Conservation (phyloP, 2,797 vertebrate species). For the Denticeps clupeoides region DNA sequence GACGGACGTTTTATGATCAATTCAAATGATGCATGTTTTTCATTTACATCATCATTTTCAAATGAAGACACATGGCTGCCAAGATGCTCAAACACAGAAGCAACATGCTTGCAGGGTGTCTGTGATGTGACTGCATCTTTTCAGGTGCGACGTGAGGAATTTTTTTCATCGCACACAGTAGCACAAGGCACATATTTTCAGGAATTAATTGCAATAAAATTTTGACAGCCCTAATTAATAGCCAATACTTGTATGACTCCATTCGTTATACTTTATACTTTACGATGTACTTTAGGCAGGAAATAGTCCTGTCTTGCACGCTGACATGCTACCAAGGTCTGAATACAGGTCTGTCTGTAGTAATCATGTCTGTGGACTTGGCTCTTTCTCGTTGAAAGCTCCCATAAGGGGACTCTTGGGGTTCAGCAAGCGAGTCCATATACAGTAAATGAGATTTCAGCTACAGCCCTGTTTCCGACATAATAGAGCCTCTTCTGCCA, state of each 20-base stretch:
- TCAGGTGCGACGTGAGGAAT: no score
- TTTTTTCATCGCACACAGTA: no score
- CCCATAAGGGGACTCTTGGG: slow-evolving; percentile 54
- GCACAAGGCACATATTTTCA: no score
- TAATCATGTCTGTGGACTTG: slow-evolving; percentile 52
- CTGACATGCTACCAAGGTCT: not conserved
- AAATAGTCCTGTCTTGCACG: no score
- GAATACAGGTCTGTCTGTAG: slow-evolving; percentile 37
- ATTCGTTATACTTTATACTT: not conserved
- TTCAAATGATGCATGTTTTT: no score
- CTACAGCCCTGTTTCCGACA: not conserved
- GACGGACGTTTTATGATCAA: no score
- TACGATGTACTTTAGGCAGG: not conserved
- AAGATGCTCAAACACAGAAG: no score
- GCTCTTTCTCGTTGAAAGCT: slow-evolving; percentile 39
- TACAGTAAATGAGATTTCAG: slow-evolving; percentile 21
- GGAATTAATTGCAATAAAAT: no score
- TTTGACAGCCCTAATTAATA: not conserved
- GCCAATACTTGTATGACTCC: not conserved
- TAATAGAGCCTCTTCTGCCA: slow-evolving; percentile 2
- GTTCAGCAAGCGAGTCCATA: slow-evolving; percentile 49
- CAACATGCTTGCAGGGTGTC: no score
- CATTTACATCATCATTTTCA: no score
- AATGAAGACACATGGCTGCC: no score
- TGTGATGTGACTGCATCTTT: no score